Percentiles rank a stretch among this genome's conserved stretches.
Evolutionary conservation across 2,113 vertebrate genomes (phyloP).

Genomic region (Apodemus sylvaticus): DNA sequence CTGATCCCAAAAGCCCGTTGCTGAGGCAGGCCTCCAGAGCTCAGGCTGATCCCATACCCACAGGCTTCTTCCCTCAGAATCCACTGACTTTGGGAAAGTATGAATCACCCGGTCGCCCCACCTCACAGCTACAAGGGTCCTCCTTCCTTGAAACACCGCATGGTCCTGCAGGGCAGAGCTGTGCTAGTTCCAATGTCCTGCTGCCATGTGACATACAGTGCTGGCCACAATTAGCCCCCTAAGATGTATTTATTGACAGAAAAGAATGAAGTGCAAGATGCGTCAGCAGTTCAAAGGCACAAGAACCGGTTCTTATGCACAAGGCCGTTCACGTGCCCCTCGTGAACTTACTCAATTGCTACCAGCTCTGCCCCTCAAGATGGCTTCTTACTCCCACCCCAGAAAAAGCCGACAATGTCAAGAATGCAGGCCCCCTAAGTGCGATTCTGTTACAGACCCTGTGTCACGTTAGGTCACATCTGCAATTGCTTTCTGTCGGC

Average conservation of each 20-base stretch:
- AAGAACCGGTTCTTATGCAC: not conserved
- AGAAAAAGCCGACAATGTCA: not conserved
- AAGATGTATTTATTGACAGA: not conserved
- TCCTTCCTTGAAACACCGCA: not conserved
- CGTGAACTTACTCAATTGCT: not conserved
- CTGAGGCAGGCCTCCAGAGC: not conserved
- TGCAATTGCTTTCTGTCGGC: conserved; percentile 52
- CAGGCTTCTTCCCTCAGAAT: not conserved
- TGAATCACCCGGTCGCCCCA: too few relatives aligned
- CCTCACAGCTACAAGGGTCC: not conserved
- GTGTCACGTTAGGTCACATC: conserved; percentile 67
- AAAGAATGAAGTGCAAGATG: not conserved
- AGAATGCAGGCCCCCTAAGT: not conserved
- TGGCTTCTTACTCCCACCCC: not conserved
- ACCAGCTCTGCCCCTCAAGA: not conserved
- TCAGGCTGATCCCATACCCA: not conserved
- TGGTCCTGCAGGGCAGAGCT: not conserved
- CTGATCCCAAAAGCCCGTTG: not conserved
- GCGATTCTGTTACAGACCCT: not conserved
- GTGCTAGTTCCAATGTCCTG: not conserved
- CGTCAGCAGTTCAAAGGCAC: not conserved
- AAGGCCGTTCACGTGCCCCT: not conserved
- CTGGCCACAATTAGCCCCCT: not conserved
- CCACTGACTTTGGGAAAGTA: not conserved
- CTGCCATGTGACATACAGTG: not conserved